Conservation (phyloP, 2,113 vertebrate species). For the Bambusicola thoracicus region DNA sequence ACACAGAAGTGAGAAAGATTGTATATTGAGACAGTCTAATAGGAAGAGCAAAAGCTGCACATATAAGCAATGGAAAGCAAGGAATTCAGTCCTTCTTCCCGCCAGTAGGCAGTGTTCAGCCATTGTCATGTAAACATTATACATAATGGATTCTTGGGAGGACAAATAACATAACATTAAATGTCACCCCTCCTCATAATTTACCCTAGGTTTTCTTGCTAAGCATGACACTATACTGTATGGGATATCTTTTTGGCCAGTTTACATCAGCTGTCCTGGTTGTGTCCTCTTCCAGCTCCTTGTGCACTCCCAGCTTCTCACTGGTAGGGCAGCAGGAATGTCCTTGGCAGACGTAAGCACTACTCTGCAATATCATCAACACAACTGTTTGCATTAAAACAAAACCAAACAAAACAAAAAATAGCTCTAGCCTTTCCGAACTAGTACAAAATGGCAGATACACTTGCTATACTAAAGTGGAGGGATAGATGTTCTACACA, state of each 20-base stretch:
- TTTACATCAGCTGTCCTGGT: not conserved
- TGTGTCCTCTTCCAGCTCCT: not conserved
- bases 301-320: not conserved
- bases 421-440: not conserved
- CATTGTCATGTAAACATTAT: not conserved
- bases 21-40: not conserved
- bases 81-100: not conserved
- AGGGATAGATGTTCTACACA: not conserved
- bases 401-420: not conserved
- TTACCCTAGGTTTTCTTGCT: not conserved
- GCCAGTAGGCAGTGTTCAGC: not conserved
- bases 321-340: not conserved
- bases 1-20: not conserved
- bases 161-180: not conserved
- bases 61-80: not conserved
- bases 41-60: not conserved
- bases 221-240: not conserved
- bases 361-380: not conserved
- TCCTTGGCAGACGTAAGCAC: not conserved
- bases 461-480: not conserved
- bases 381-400: not conserved
- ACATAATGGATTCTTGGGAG: not conserved
- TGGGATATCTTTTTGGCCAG: not conserved
- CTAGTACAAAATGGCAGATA: not conserved
- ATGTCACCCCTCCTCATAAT: not conserved